Conservation (phyloP, 2,888 invertebrate genomes). For the Spodoptera picta region DNA sequence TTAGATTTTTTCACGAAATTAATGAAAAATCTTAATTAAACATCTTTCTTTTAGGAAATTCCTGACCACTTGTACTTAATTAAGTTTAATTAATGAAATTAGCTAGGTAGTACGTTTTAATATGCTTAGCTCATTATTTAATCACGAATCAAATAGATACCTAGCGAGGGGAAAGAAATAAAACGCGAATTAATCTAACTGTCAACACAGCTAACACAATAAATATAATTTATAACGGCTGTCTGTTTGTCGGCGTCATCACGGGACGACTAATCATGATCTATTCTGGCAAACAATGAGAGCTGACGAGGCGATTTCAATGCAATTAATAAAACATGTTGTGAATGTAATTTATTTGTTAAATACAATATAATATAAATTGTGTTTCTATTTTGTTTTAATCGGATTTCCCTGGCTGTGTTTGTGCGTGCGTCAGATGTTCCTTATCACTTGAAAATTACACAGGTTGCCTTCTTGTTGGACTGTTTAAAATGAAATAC, state of each 20-base stretch:
- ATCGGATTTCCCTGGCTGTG: conserved; percentile 21
- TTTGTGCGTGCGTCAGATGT: conserved; percentile 29
- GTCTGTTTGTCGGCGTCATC: conserved; percentile 46
- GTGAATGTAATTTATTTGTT: conserved; percentile 30
- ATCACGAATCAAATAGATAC: conserved; percentile 11
- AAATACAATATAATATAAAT: conserved; percentile 36
- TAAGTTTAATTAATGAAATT: background rate
- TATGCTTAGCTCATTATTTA: conserved; percentile 6
- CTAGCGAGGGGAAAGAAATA: conserved; percentile 12
- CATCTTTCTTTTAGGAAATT: too few species aligned
- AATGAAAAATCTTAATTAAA: too few species aligned
- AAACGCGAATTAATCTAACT: conserved; percentile 41
- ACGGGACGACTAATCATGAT: conserved; percentile 51
- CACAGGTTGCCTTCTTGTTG: background rate
- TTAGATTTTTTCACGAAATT: conserved; percentile 1
- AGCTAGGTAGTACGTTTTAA: background rate
- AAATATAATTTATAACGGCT: conserved; percentile 51
- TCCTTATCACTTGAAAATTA: conserved; percentile 26
- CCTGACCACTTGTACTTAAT: background rate
- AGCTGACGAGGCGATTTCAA: conserved; percentile 50
- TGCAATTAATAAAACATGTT: conserved; percentile 52
- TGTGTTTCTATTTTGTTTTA: conserved; percentile 34
- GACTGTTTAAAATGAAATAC: too few species aligned
- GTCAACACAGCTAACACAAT: conserved; percentile 42
- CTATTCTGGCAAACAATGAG: conserved; percentile 46